Percentiles rank a stretch among this genome's conserved stretches.
Conservation (phyloP, 2,888 invertebrate genomes). For the Myopa testacea region DNA sequence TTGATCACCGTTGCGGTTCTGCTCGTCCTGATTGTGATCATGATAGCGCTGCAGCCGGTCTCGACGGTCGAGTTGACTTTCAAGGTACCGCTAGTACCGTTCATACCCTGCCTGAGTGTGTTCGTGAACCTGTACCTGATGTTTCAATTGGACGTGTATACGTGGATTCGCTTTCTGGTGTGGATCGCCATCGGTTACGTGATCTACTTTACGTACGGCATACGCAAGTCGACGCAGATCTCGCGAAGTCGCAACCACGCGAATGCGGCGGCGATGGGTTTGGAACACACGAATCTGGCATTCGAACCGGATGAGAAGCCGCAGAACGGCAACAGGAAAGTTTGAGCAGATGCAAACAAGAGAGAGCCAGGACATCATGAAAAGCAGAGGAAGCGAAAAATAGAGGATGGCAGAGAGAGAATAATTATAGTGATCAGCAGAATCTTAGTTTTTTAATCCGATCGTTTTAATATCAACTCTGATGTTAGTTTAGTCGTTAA, state of each 20-base stretch:
- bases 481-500: conserved; percentile 10
- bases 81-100: conserved; percentile 86
- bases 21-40: conserved; percentile 71
- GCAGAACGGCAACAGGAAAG: conserved; percentile 53
- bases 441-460: too few relatives aligned
- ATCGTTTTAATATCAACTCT: not conserved
- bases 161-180: conserved; percentile 88
- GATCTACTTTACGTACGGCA: conserved; percentile 89
- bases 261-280: conserved; percentile 48
- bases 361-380: not conserved
- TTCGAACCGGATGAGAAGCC: conserved; percentile 62
- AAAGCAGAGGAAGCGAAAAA: not conserved
- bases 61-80: conserved; percentile 75
- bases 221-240: conserved; percentile 78
- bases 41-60: conserved; percentile 79
- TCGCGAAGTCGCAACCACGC: conserved; percentile 62
- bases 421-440: not conserved
- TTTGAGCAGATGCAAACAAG: not conserved
- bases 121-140: conserved; percentile 91
- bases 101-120: conserved; percentile 86
- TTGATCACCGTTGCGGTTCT: conserved; percentile 70
- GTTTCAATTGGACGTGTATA: conserved; percentile 85
- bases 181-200: conserved; percentile 88
- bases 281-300: conserved; percentile 57
- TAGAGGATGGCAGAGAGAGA: not conserved